These are phyloP conservation scores for Microctonus aethiopoides DNA, from an alignment of 2,888 invertebrate species.

Conservation along the genomic window DNA sequence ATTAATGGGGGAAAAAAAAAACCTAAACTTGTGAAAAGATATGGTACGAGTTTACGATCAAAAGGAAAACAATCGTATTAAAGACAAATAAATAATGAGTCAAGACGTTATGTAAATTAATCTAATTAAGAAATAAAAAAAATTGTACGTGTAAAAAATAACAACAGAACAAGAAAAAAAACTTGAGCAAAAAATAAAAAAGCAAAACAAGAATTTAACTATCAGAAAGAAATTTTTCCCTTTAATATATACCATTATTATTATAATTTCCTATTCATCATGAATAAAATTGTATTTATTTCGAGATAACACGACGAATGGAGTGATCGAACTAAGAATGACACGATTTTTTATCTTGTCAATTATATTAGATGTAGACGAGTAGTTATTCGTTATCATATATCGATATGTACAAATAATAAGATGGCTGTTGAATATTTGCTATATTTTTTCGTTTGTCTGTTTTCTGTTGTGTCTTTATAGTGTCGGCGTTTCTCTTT, in stretches of 20 bases:
- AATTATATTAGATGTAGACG: constrained; percentile 3
- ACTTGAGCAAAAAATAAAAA: background rate
- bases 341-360: background rate
- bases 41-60: background rate
- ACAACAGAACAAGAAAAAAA: background rate
- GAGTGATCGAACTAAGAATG: background rate
- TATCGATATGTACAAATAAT: constrained; percentile 57
- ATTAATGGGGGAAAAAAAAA: background rate
- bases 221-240: constrained; percentile 1
- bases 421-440: background rate
- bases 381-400: constrained; percentile 31
- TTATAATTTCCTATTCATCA: constrained; percentile 42
- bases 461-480: background rate
- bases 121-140: constrained; percentile 6
- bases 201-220: background rate
- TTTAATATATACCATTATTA: constrained; percentile 18
- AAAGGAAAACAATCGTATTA: background rate
- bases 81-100: constrained; percentile 17
- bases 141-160: constrained; percentile 10
- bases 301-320: constrained; percentile 16
- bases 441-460: background rate
- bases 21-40: background rate
- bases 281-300: constrained; percentile 3
- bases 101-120: constrained; percentile 15
- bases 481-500: background rate